Base-by-base conservation (phyloP, 2,797 vertebrate genomes). In the Lutjanus argentimaculatus region DNA sequence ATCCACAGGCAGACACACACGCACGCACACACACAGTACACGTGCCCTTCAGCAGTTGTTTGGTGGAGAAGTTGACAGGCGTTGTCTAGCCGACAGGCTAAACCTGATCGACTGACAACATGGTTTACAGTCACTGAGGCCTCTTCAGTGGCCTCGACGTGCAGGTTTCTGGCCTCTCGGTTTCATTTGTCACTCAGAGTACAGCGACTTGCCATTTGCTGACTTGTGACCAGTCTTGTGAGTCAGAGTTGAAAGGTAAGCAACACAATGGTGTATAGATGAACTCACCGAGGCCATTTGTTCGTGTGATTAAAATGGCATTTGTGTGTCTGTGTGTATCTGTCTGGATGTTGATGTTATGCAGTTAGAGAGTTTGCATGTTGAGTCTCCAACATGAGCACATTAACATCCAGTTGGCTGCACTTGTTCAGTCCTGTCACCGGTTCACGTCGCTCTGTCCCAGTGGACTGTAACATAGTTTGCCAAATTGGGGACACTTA, bases 51-150 rank as follows among this genome's bases (percentile, higher is more conserved):
- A 75, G 78, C 10, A 7, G 14, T 53, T 10, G 69, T 76, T 48
- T 74, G 76, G 17, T 49, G 59, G 58, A n/a, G 36, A 7, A 16
- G 8, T 17, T 72, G 80, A 76, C 78, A 30, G 70, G 68, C 11
- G 62, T 80, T 25, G 56, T 58, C 53, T 45, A 11, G 74, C 66
- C 8, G 45, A 89, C 90, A 82, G 71, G 85, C 83, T 64, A 48
- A 90, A 90, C 88, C 86, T 75, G 90, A 89, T 82, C 12, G 4
- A 74, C 83, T 77, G 89, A 84, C 84, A 77, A 63, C 84, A 59
- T 15, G 25, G 46, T 72, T 80, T 72, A 67, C 59, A 65, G 15
- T 88, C 71, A 63, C 36, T 13, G 62, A 19, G 22, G 49, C 63
- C 57, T 79, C 45, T 25, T 66, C 42, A 0, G 64, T 17, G 71